Evolutionary conservation across 1,140 invertebrate species (phyloP).

Genomic region (Leptinotarsa defecta): DNA sequence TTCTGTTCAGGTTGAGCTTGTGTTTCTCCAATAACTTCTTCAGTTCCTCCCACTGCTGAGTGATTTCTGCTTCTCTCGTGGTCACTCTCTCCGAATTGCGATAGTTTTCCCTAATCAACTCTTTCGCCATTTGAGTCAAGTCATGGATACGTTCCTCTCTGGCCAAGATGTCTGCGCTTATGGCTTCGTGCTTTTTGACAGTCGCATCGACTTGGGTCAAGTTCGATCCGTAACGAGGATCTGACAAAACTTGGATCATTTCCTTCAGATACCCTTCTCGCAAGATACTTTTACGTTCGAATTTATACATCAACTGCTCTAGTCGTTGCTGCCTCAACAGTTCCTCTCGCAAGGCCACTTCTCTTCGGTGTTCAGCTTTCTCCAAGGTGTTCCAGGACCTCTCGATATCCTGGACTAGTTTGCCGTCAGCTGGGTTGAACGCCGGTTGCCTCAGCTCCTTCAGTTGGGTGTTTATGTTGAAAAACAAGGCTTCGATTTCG

Average conservation of each 20-base stretch:
- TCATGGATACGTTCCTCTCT: slow-evolving; percentile 93
- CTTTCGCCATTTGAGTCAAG: slow-evolving; percentile 87
- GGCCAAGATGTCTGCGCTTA: slow-evolving; percentile 94
- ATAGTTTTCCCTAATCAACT: slow-evolving; percentile 90
- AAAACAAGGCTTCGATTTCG: slow-evolving; percentile 95
- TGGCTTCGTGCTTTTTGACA: slow-evolving; percentile 97
- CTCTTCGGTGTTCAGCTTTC: slow-evolving; percentile 91
- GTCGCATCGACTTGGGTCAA: slow-evolving; percentile 94
- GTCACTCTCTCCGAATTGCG: slow-evolving; percentile 85
- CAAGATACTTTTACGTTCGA: slow-evolving; percentile 91
- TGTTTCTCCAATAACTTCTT: slow-evolving; percentile 85
- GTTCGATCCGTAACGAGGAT: slow-evolving; percentile 90
- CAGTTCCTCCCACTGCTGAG: slow-evolving; percentile 85
- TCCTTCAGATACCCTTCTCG: slow-evolving; percentile 95
- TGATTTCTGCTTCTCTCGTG: slow-evolving; percentile 82
- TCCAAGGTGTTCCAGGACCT: slow-evolving; percentile 91
- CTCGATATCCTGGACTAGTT: slow-evolving; percentile 90
- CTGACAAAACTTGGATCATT: slow-evolving; percentile 95
- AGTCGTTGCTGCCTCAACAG: slow-evolving; percentile 90
- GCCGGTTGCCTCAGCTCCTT: slow-evolving; percentile 90
- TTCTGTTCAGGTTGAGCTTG: slow-evolving; percentile 75
- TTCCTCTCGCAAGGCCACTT: slow-evolving; percentile 90
- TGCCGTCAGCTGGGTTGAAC: slow-evolving; percentile 89
- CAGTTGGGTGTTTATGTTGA: slow-evolving; percentile 94
- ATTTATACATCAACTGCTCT: slow-evolving; percentile 94